Conservation (phyloP, 2,797 vertebrate genomes). For the Meriones psammophilus region DNA sequence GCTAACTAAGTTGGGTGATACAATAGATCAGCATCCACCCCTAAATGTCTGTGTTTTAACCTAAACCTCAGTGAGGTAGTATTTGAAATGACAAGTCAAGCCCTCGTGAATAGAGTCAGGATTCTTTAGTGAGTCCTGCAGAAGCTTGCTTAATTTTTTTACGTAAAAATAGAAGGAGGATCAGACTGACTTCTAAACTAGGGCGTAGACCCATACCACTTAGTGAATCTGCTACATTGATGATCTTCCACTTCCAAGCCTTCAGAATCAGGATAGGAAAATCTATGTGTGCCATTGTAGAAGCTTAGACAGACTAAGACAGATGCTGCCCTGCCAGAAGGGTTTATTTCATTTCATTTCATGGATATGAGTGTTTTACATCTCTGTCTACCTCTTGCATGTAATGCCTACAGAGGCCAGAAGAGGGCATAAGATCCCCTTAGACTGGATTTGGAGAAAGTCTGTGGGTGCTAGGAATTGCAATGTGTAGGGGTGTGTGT, state of each 20-base stretch:
- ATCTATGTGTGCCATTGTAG: background rate
- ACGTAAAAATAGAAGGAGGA: background rate
- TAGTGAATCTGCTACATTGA: background rate
- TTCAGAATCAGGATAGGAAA: background rate
- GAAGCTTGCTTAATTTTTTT: background rate
- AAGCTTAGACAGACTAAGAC: background rate
- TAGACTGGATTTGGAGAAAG: background rate
- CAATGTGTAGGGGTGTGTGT: background rate
- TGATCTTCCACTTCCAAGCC: background rate
- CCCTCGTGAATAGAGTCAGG: background rate
- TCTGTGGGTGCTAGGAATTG: background rate
- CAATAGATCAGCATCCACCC: background rate
- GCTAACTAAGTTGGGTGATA: background rate
- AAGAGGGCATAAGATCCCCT: background rate
- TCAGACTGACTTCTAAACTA: background rate
- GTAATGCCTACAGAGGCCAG: background rate
- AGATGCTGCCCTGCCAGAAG: background rate
- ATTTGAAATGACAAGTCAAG: background rate
- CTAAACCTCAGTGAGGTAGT: background rate
- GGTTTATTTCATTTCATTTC: background rate
- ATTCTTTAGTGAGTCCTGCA: background rate
- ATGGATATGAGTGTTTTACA: background rate
- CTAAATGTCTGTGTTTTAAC: background rate
- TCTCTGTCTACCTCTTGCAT: background rate
- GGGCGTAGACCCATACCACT: background rate